Base-by-base conservation (phyloP, 30 jellyfish, hydroid and myxozoan species). In the Hydra vulgaris region DNA sequence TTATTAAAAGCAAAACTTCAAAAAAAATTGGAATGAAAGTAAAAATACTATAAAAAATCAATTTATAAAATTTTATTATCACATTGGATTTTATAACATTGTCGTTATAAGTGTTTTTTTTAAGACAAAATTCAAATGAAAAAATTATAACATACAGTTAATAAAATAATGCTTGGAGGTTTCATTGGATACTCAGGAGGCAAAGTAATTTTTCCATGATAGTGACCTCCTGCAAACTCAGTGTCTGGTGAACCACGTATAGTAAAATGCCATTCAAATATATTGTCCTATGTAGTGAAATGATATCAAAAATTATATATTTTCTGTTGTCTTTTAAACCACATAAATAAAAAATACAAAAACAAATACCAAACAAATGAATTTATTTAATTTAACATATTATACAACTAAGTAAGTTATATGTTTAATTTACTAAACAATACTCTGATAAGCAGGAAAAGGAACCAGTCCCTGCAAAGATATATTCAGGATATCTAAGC, bases 101-200 rank as follows among this genome's bases (percentile, higher is more conserved):
- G n/a, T n/a, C n/a, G n/a, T n/a, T n/a, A n/a, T n/a, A n/a, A n/a
- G n/a, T n/a, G n/a, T n/a, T n/a, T n/a, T n/a, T n/a, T n/a, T 40
- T 40, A 3, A 12, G 61, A 12, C 12, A 40, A 5, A 40, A 40
- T 40, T 40, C 12, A 40, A 12, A 40, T 40, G 12, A 40, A 40
- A 40, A 5, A 40, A 3, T 12, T 40, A 40, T 70, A n/a, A 70
- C 96, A 61, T 88, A 95, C 99, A 0, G 99, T 95, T 3, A 86
- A 77, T 22, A 95, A 79, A 67, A 88, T 88, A 52, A 95, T 95
- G 56, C 96, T 83, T 17, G 99, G 99, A 72, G 99, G 99, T 27
- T 95, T 95, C 96, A 95, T 88, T 24, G 99, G 99, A 79, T 95
- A 95, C 71, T 95, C 97, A 0, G 99, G 95, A 0, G 97, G 99